A percentile compares a stretch with the other conserved stretches of the same genome.
These are phyloP conservation scores for Euproctis similis DNA, from an alignment of 2,888 invertebrate species.

Conservation along the genomic window DNA sequence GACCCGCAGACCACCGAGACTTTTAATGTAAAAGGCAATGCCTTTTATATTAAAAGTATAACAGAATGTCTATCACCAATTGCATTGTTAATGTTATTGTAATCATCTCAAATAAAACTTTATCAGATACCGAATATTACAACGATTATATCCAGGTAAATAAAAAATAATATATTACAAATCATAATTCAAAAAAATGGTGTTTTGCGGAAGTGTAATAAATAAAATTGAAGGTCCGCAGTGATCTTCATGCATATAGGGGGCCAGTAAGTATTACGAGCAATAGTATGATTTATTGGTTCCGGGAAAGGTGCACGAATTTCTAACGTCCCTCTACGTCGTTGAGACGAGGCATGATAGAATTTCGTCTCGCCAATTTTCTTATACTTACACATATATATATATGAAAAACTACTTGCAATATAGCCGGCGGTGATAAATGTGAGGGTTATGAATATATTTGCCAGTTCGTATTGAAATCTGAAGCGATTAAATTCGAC, in stretches of 20 bases:
- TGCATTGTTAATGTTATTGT: too few species aligned
- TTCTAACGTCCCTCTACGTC: constrained; percentile 56
- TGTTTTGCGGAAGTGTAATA: too few species aligned
- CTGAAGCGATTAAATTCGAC: constrained; percentile 63
- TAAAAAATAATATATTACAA: too few species aligned
- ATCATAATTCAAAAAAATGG: too few species aligned
- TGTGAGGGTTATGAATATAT: constrained; percentile 71
- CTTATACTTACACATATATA: too few species aligned
- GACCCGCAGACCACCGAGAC: too few species aligned
- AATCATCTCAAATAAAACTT: too few species aligned
- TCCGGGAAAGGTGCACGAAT: constrained; percentile 67
- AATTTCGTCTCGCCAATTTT: constrained; percentile 63
- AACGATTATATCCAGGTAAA: too few species aligned
- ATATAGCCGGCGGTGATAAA: constrained; percentile 62
- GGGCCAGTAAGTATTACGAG: constrained; percentile 66
- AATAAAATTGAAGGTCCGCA: constrained; percentile 56
- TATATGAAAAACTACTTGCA: constrained; percentile 62
- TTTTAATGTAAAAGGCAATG: too few species aligned
- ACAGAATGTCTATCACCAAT: too few species aligned
- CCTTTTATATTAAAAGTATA: too few species aligned
- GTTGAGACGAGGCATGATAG: constrained; percentile 50
- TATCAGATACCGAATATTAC: too few species aligned
- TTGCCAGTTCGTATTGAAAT: constrained; percentile 53
- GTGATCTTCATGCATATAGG: constrained; percentile 65
- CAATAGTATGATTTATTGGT: constrained; percentile 72